Evolutionary conservation across 2,888 invertebrate genomes (phyloP).

Genomic region (Phania funesta): DNA sequence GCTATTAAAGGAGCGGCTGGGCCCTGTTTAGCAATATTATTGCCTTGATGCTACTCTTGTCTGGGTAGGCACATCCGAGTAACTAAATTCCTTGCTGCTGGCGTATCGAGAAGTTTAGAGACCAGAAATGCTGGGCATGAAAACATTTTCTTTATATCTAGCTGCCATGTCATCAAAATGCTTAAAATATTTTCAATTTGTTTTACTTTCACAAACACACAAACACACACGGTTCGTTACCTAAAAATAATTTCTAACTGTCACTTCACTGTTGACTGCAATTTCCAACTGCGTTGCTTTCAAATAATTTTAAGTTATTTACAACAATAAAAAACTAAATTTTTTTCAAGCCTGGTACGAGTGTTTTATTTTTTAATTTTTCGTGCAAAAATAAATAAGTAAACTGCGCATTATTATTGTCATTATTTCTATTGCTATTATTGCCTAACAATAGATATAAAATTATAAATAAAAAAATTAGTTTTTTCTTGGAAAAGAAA

Average conservation of each 20-base stretch:
- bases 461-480: slow-evolving; percentile 11
- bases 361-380: not conserved
- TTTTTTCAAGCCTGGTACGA: not conserved
- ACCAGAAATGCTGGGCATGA: no score
- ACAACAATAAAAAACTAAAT: not conserved
- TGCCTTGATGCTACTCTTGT: no score
- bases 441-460: slow-evolving; percentile 30
- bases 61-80: no score
- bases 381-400: not conserved
- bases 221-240: no score
- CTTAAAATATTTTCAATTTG: not conserved
- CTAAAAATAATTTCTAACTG: no score
- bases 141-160: no score
- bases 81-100: no score
- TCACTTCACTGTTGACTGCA: not conserved
- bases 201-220: not conserved
- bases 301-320: not conserved
- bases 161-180: not conserved
- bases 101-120: no score
- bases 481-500: slow-evolving; percentile 17
- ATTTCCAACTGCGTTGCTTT: not conserved
- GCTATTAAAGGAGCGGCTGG: no score
- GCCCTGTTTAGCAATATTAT: no score
- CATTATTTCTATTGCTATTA: not conserved
- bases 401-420: slow-evolving; percentile 19